Conservation (phyloP, 1,140 invertebrate species). For the Pseudomyrmex pallidus region DNA sequence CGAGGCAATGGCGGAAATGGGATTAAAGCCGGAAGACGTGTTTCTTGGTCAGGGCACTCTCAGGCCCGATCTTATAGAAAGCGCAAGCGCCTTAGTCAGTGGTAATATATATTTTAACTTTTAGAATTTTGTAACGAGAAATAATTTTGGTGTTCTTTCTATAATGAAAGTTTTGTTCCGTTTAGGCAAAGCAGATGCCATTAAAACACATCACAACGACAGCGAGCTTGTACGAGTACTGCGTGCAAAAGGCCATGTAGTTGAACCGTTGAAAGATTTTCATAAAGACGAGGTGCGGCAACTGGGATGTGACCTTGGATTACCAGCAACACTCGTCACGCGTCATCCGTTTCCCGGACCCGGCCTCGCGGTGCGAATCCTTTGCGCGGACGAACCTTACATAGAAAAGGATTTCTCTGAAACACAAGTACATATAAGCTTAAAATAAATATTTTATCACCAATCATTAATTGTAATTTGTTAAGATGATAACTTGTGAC, state of each 20-base stretch:
- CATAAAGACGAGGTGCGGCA: slow-evolving; percentile 99
- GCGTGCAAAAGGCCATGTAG: slow-evolving; percentile 93
- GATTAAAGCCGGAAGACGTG: slow-evolving; percentile 94
- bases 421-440: slow-evolving; percentile 88
- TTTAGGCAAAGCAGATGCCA: slow-evolving; percentile 93
- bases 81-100: slow-evolving; percentile 95
- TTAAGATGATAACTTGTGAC: not conserved
- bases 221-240: slow-evolving; percentile 97
- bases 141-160: not conserved
- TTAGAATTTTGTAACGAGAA: not conserved
- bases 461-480: not conserved
- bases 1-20: slow-evolving; percentile 92
- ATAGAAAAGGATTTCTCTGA: slow-evolving; percentile 98
- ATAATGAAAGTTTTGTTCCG: slow-evolving; percentile 20
- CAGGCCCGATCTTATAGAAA: slow-evolving; percentile 99
- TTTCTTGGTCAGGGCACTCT: slow-evolving; percentile 96
- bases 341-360: slow-evolving; percentile 99
- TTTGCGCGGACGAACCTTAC: slow-evolving; percentile 98
- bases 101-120: slow-evolving; percentile 80
- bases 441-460: not conserved
- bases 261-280: slow-evolving; percentile 99
- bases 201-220: slow-evolving; percentile 99
- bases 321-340: slow-evolving; percentile 94
- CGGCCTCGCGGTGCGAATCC: slow-evolving; percentile 96
- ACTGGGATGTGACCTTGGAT: slow-evolving; percentile 94